These are phyloP conservation scores for Chrysolina americana DNA, from an alignment of 2,888 invertebrate genomes.

Conservation along the genomic window DNA sequence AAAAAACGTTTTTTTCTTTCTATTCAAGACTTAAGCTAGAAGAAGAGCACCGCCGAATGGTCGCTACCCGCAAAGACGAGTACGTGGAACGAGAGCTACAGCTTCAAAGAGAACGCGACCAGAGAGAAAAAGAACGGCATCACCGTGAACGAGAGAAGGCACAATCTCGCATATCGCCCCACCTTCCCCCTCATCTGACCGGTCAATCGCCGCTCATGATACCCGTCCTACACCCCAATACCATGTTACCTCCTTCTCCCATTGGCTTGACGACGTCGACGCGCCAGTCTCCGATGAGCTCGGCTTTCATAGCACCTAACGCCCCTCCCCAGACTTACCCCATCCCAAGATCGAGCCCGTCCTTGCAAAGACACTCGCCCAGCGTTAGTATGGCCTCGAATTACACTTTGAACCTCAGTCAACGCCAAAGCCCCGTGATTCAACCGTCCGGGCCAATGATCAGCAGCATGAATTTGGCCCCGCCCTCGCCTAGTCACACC, in stretches of 20 bases:
- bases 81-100: constrained; percentile 70
- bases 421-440: constrained; percentile 67
- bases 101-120: constrained; percentile 65
- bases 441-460: constrained; percentile 68
- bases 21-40: constrained; percentile 76
- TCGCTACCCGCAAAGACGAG: constrained; percentile 68
- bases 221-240: constrained; percentile 63
- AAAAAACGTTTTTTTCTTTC: no score
- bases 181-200: constrained; percentile 63
- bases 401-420: constrained; percentile 64
- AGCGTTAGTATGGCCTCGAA: constrained; percentile 59
- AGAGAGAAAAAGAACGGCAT: constrained; percentile 73
- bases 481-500: constrained; percentile 56
- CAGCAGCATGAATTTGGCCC: constrained; percentile 58
- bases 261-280: constrained; percentile 61
- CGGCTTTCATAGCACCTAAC: constrained; percentile 62
- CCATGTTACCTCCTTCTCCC: constrained; percentile 65
- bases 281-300: constrained; percentile 63
- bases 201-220: constrained; percentile 62
- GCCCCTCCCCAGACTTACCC: constrained; percentile 59
- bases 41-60: constrained; percentile 77
- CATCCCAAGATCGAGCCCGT: constrained; percentile 72
- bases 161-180: constrained; percentile 68
- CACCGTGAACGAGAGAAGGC: constrained; percentile 70
- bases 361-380: constrained; percentile 73